phyloP scores from a whole-genome alignment of 2,888 invertebrate genomes.

The Parnassius orleans region DNA sequence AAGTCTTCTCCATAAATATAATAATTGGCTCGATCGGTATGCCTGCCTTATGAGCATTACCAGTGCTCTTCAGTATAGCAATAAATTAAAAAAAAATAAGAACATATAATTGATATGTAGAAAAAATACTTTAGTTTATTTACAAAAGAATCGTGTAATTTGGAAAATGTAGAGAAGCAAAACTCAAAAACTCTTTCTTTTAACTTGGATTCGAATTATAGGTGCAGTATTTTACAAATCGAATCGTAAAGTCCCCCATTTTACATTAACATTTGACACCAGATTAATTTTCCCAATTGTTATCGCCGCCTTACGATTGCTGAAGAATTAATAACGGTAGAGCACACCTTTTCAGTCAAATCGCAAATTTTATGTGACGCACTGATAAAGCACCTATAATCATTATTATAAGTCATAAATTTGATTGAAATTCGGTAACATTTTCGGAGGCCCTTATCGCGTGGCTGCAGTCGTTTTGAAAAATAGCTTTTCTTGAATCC shows the following conservation, averaged over 20 bases:
- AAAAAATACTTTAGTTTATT: too few relatives aligned
- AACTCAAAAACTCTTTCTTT: slow-evolving; percentile 5
- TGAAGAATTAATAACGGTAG: slow-evolving; percentile 75
- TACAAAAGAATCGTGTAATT: too few relatives aligned
- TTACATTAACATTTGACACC: slow-evolving; percentile 47
- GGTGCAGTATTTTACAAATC: slow-evolving; percentile 32
- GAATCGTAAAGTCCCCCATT: slow-evolving; percentile 32
- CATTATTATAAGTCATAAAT: slow-evolving; percentile 80
- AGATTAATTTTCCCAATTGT: slow-evolving; percentile 76
- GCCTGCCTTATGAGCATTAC: too few relatives aligned
- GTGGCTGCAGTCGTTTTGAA: slow-evolving; percentile 75
- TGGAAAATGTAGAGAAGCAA: neutral
- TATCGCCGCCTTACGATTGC: slow-evolving; percentile 78
- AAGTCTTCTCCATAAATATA: too few relatives aligned
- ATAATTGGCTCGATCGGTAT: too few relatives aligned
- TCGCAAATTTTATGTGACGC: slow-evolving; percentile 75
- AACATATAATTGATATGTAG: too few relatives aligned
- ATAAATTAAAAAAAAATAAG: too few relatives aligned
- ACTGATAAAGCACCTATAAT: slow-evolving; percentile 77
- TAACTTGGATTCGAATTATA: slow-evolving; percentile 4
- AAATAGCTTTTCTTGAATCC: slow-evolving; percentile 62
- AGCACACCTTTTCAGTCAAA: slow-evolving; percentile 78
- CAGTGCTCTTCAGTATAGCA: too few relatives aligned
- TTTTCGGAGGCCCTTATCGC: slow-evolving; percentile 74
- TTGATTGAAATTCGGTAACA: slow-evolving; percentile 80